A percentile compares a stretch with the other conserved stretches of the same genome.
phyloP scores from a whole-genome alignment of 2,888 invertebrate species.

The Caenorhabditis becei region DNA sequence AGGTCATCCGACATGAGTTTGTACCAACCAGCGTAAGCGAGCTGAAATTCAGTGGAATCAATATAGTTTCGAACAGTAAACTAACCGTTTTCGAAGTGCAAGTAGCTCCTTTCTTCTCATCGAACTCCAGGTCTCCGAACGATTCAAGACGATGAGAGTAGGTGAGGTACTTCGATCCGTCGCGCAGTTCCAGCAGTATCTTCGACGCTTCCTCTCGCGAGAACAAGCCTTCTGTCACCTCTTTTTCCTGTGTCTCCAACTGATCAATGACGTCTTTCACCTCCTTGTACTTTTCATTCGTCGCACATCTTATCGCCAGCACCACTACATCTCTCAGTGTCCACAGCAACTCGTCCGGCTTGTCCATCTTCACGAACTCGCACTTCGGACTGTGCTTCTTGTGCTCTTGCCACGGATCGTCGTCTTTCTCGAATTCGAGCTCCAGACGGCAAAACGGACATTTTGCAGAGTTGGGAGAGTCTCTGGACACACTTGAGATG shows the following conservation, averaged over 20 bases:
- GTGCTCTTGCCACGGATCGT: conserved; percentile 65
- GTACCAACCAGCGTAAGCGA: conserved; percentile 53
- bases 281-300: conserved; percentile 1
- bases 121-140: conserved; percentile 15
- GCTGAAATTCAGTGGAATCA: conserved; percentile 36
- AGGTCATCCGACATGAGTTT: not conserved
- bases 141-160: conserved; percentile 23
- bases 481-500: conserved; percentile 22
- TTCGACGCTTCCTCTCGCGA: not conserved
- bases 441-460: conserved; percentile 63
- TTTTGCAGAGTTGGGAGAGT: conserved; percentile 12
- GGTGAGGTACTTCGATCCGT: conserved; percentile 10
- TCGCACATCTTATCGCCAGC: conserved; percentile 26
- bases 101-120: not conserved
- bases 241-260: not conserved
- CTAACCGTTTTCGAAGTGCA: conserved; percentile 41
- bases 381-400: conserved; percentile 25
- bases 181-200: conserved; percentile 1
- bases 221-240: not conserved
- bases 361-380: conserved; percentile 48
- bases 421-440: conserved; percentile 46
- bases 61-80: not conserved
- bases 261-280: not conserved
- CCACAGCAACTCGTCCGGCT: conserved; percentile 46
- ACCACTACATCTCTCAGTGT: conserved; percentile 17